Percentiles rank a stretch among this genome's conserved stretches.
Conservation (phyloP, 2,888 invertebrate species). For the Rutpela maculata region DNA sequence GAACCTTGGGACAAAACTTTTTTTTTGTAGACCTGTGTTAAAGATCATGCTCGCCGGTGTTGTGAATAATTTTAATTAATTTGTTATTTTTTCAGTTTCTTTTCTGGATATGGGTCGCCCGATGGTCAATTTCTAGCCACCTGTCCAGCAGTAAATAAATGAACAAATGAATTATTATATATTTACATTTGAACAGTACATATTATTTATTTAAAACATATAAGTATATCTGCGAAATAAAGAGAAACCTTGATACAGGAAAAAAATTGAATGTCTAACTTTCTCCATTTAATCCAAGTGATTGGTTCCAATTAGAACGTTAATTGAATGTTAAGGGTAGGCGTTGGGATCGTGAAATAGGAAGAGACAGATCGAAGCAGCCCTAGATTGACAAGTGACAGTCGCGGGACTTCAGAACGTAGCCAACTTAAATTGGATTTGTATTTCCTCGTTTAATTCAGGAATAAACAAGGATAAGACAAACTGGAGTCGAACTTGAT, state of each 20-base stretch:
- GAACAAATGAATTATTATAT: too few species aligned
- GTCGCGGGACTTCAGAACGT: slow-evolving; percentile 59
- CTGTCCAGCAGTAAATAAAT: too few species aligned
- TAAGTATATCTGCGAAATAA: background rate
- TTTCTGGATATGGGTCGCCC: too few species aligned
- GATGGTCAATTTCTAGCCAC: too few species aligned
- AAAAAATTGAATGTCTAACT: slow-evolving; percentile 35
- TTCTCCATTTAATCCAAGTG: slow-evolving; percentile 43
- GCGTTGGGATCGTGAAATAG: slow-evolving; percentile 61
- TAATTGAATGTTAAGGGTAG: slow-evolving; percentile 67
- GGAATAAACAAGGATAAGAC: slow-evolving; percentile 42
- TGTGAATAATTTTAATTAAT: too few species aligned
- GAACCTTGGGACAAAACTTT: too few species aligned
- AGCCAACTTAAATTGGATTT: slow-evolving; percentile 69
- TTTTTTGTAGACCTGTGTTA: too few species aligned
- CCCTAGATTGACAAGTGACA: slow-evolving; percentile 68
- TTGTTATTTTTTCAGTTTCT: too few species aligned
- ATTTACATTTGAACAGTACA: background rate
- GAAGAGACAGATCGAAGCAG: slow-evolving; percentile 68
- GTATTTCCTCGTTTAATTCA: slow-evolving; percentile 62
- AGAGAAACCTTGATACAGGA: background rate
- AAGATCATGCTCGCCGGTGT: too few species aligned
- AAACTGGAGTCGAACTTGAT: slow-evolving; percentile 39
- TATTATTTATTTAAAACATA: background rate
- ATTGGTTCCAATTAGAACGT: slow-evolving; percentile 68